Evolutionary conservation across 2,888 invertebrate species (phyloP).

Genomic region (Brachyopa scutellaris): DNA sequence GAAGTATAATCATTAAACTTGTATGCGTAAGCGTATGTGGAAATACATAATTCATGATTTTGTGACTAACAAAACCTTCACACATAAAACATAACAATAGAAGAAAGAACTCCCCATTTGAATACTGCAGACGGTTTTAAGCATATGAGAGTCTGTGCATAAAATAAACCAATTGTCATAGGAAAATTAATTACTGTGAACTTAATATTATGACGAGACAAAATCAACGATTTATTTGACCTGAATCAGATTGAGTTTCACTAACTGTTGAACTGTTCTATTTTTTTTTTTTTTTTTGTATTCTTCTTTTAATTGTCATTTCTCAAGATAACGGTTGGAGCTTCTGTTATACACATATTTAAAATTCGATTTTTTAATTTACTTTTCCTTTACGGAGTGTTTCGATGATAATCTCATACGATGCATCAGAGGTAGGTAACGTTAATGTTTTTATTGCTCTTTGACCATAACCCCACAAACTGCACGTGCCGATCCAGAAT

Average conservation of each 20-base stretch:
- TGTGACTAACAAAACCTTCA: neutral
- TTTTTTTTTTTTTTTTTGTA: no score
- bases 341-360: neutral
- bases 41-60: neutral
- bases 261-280: slow-evolving; percentile 21
- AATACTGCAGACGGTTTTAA: slow-evolving; percentile 1
- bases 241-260: neutral
- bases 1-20: neutral
- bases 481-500: neutral
- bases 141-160: no score
- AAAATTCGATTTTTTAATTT: neutral
- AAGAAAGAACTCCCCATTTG: neutral
- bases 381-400: slow-evolving; percentile 6
- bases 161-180: neutral
- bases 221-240: neutral
- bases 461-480: slow-evolving; percentile 7
- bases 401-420: neutral
- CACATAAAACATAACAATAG: neutral
- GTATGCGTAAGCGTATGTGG: neutral
- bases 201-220: neutral
- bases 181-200: neutral
- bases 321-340: slow-evolving; percentile 7
- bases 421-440: neutral
- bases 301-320: slow-evolving; percentile 23
- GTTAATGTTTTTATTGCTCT: slow-evolving; percentile 3